phyloP scores from a whole-genome alignment of 2,797 vertebrate species.

The Thalassophryne amazonica region DNA sequence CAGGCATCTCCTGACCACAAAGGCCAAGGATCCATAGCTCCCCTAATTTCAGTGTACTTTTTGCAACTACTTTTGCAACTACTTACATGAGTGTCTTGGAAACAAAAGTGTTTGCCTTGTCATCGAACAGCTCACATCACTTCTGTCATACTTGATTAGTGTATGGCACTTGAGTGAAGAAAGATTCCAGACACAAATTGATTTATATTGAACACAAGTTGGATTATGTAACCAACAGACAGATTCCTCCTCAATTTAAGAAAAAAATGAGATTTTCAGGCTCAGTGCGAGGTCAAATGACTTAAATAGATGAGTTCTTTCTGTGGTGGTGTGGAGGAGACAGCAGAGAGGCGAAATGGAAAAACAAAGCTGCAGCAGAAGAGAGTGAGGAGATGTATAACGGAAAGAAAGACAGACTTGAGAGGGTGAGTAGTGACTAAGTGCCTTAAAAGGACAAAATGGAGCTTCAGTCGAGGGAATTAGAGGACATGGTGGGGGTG shows the following conservation, averaged over 20 bases:
- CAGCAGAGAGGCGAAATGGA: slow-evolving; percentile 40
- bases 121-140: slow-evolving; percentile 20
- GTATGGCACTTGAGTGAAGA: slow-evolving; percentile 18
- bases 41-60: background rate
- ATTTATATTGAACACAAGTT: slow-evolving; percentile 55
- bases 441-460: slow-evolving; percentile 76
- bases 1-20: too few species aligned
- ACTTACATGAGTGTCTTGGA: background rate
- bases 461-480: slow-evolving; percentile 30
- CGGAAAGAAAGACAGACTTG: slow-evolving; percentile 32
- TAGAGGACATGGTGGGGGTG: too few species aligned
- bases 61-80: background rate
- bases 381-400: slow-evolving; percentile 28
- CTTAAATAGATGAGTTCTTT: slow-evolving; percentile 60
- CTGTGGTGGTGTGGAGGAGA: slow-evolving; percentile 36
- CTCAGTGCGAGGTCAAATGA: slow-evolving; percentile 51
- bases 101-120: slow-evolving; percentile 26
- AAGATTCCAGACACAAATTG: slow-evolving; percentile 39
- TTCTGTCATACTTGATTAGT: slow-evolving; percentile 29
- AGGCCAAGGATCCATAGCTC: too few species aligned
- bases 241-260: slow-evolving; percentile 37
- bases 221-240: slow-evolving; percentile 39
- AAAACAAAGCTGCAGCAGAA: slow-evolving; percentile 52
- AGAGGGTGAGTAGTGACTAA: slow-evolving; percentile 27
- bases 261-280: slow-evolving; percentile 50